Evolutionary conservation across 2,797 vertebrate species (phyloP).

Genomic region (Tokudaia muenninki): DNA sequence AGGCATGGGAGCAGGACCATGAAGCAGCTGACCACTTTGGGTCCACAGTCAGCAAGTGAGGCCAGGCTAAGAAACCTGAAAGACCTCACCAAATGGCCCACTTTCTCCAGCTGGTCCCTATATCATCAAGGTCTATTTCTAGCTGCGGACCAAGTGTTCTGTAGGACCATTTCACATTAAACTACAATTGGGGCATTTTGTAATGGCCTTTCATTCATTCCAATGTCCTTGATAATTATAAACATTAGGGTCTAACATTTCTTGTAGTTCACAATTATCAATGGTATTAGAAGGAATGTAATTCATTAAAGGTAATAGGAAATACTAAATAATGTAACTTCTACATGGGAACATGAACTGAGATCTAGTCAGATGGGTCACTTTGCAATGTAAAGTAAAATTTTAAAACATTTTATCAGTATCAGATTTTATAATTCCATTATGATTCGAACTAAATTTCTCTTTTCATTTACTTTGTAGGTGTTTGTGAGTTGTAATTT

Average conservation of each 20-base stretch:
- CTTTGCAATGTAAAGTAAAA: constrained; percentile 45
- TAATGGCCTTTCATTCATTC: constrained; percentile 16
- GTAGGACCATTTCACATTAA: not conserved
- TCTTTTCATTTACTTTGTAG: constrained; percentile 86
- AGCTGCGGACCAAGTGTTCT: not conserved
- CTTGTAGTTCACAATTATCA: not conserved
- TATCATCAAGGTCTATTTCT: not conserved
- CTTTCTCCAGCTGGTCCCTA: not conserved
- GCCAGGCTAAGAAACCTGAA: not conserved
- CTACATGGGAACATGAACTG: constrained; percentile 39
- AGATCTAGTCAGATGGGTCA: not conserved
- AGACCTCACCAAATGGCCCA: not conserved
- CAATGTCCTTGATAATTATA: constrained; percentile 18
- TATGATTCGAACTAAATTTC: not conserved
- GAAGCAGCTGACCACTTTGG: not conserved
- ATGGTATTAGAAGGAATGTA: constrained; percentile 41
- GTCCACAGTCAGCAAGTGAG: not conserved
- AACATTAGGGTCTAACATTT: not conserved
- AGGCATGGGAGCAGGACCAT: not conserved
- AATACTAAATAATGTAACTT: constrained; percentile 6
- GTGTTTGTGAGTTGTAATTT: constrained; percentile 99
- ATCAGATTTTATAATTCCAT: not conserved
- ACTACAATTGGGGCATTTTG: constrained; percentile 18
- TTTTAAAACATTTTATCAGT: constrained; percentile 39
- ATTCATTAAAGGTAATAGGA: constrained; percentile 13